Conservation (phyloP, 2,113 vertebrate species). For the Pterocles gutturalis region DNA sequence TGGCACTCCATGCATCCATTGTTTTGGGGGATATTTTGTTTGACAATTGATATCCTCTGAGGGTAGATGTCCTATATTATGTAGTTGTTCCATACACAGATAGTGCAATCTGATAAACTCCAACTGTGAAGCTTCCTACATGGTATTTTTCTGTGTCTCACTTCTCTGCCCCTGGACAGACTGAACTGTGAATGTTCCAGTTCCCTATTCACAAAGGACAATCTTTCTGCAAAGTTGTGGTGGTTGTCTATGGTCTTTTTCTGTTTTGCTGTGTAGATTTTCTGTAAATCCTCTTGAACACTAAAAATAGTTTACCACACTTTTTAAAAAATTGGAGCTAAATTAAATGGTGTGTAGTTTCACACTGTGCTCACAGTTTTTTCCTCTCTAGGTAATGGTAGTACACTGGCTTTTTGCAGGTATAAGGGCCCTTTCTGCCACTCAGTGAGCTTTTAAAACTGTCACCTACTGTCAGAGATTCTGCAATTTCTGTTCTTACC, state of each 20-base stretch:
- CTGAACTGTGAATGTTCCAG: neutral
- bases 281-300: neutral
- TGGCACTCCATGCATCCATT: neutral
- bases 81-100: neutral
- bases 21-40: neutral
- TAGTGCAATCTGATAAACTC: neutral
- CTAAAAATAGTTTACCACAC: neutral
- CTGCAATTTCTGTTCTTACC: neutral
- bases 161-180: neutral
- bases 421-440: neutral
- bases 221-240: neutral
- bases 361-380: neutral
- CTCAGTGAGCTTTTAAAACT: neutral
- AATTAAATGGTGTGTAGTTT: neutral
- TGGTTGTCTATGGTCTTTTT: neutral
- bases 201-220: neutral
- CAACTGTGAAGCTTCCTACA: neutral
- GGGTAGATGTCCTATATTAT: neutral
- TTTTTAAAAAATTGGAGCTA: neutral
- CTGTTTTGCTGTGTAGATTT: neutral
- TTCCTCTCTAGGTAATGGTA: neutral
- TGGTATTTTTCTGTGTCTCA: neutral
- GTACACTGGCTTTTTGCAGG: neutral
- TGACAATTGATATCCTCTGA: neutral
- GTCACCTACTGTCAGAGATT: neutral